These are phyloP conservation scores for Echinarachnius parma DNA, from an alignment of 53 echinoderm and acorn worm species.

Conservation along the genomic window DNA sequence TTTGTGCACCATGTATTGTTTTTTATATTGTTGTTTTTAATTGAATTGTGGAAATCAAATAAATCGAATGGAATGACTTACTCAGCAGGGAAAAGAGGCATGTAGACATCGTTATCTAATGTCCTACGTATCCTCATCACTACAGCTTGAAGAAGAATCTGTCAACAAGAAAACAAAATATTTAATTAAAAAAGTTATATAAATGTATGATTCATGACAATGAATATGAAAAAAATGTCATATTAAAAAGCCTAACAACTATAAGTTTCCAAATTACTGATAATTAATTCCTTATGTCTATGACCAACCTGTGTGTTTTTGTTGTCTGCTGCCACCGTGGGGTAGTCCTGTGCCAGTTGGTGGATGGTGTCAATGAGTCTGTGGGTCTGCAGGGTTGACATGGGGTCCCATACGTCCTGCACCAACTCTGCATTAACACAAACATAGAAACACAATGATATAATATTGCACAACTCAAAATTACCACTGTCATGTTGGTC, in stretches of 20 bases:
- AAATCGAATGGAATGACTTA: slow-evolving; percentile 34
- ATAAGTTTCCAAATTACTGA: too few species aligned
- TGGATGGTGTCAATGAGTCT: slow-evolving; percentile 73
- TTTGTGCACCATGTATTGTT: too few species aligned
- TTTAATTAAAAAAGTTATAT: neutral
- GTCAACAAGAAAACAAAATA: slow-evolving; percentile 21
- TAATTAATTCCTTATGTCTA: too few species aligned
- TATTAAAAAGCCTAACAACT: too few species aligned
- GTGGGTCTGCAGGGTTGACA: slow-evolving; percentile 82
- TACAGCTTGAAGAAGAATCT: slow-evolving; percentile 71
- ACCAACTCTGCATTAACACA: slow-evolving; percentile 57
- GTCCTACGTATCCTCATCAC: slow-evolving; percentile 89
- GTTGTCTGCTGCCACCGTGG: slow-evolving; percentile 83
- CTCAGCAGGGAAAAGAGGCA: slow-evolving; percentile 91
- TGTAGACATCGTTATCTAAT: slow-evolving; percentile 91
- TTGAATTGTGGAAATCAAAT: too few species aligned
- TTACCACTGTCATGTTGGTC: too few species aligned
- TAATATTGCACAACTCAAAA: too few species aligned
- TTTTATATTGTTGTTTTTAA: too few species aligned
- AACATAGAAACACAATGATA: neutral
- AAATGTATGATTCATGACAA: too few species aligned
- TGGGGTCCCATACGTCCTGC: slow-evolving; percentile 87
- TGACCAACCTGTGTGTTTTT: slow-evolving; percentile 82
- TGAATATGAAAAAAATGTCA: too few species aligned
- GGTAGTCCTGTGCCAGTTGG: slow-evolving; percentile 88